phyloP scores from a whole-genome alignment of 2,888 invertebrate genomes.

The Teinopalpus imperialis region DNA sequence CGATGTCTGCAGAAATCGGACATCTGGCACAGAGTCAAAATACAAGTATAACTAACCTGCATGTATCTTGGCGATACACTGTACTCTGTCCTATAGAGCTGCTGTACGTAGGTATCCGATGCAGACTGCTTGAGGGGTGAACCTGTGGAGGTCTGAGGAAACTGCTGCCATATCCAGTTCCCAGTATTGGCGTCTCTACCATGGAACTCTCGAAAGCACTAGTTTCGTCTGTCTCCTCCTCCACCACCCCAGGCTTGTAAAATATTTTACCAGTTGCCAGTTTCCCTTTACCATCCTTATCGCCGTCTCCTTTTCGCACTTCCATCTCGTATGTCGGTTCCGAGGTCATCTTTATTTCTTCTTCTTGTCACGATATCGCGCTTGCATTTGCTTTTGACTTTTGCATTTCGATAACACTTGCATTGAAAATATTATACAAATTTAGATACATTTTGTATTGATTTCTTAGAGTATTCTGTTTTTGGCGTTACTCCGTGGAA shows the following conservation, averaged over 20 bases:
- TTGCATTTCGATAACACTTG: constrained; percentile 12
- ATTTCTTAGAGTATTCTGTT: not conserved
- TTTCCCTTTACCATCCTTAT: constrained; percentile 45
- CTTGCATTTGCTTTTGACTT: constrained; percentile 28
- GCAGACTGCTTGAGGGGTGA: constrained; percentile 72
- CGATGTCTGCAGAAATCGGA: too few relatives aligned
- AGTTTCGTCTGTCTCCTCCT: constrained; percentile 73
- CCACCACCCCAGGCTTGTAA: constrained; percentile 69
- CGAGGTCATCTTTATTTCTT: constrained; percentile 41
- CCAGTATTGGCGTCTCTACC: constrained; percentile 69
- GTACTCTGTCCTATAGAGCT: constrained; percentile 83
- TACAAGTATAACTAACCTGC: too few relatives aligned
- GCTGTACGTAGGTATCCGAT: constrained; percentile 82
- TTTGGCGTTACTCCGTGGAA: constrained; percentile 2
- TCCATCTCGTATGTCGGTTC: constrained; percentile 68
- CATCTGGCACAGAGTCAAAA: too few relatives aligned
- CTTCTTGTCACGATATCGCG: constrained; percentile 48
- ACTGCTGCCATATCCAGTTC: constrained; percentile 50
- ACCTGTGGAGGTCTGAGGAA: constrained; percentile 56
- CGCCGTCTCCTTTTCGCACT: constrained; percentile 47
- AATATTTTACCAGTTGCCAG: constrained; percentile 72
- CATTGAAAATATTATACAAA: not conserved
- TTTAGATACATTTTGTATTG: constrained; percentile 12
- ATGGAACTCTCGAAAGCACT: constrained; percentile 72
- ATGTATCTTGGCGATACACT: constrained; percentile 77